phyloP scores from a whole-genome alignment of 1,140 invertebrate species.

The Drosophila arawakana region DNA sequence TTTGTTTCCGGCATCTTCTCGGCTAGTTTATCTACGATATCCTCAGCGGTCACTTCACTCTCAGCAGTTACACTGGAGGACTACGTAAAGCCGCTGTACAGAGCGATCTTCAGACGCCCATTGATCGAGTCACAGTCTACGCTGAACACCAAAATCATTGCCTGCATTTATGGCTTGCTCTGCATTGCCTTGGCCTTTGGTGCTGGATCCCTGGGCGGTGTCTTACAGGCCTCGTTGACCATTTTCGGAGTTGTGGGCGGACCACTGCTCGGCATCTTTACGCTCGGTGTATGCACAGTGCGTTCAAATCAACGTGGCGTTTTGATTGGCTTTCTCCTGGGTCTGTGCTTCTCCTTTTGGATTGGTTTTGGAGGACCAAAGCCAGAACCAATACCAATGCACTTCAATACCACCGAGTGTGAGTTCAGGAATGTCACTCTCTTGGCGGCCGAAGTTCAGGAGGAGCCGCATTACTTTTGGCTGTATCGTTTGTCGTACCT shows the following conservation, averaged over 20 bases:
- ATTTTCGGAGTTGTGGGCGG: conserved; percentile 93
- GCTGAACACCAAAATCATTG: conserved; percentile 87
- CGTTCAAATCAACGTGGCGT: conserved; percentile 89
- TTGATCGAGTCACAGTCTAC: conserved; percentile 76
- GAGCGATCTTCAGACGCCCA: conserved; percentile 71
- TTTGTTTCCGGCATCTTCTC: conserved; percentile 94
- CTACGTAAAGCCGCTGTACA: conserved; percentile 88
- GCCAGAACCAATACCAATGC: conserved; percentile 86
- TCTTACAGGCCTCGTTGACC: conserved; percentile 90
- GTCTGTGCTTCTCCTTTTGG: conserved; percentile 91
- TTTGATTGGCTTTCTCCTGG: conserved; percentile 87
- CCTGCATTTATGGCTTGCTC: conserved; percentile 89
- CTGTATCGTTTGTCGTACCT: conserved; percentile 91
- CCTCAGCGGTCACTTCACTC: conserved; percentile 93
- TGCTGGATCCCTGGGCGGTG: conserved; percentile 88
- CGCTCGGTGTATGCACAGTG: conserved; percentile 90
- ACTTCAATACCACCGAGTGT: conserved; percentile 87
- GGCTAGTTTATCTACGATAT: conserved; percentile 92
- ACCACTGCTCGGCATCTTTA: conserved; percentile 91
- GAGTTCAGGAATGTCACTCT: conserved; percentile 43
- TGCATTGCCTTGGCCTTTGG: conserved; percentile 90
- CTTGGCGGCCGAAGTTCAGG: conserved; percentile 35
- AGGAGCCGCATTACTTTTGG: conserved; percentile 65
- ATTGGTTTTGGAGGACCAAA: conserved; percentile 94
- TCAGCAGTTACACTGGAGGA: conserved; percentile 94